Evolutionary conservation across 2,113 vertebrate genomes (phyloP), one percentile per base, ranked within the genome.

Genomic region (Corythornis madagascariensis): DNA sequence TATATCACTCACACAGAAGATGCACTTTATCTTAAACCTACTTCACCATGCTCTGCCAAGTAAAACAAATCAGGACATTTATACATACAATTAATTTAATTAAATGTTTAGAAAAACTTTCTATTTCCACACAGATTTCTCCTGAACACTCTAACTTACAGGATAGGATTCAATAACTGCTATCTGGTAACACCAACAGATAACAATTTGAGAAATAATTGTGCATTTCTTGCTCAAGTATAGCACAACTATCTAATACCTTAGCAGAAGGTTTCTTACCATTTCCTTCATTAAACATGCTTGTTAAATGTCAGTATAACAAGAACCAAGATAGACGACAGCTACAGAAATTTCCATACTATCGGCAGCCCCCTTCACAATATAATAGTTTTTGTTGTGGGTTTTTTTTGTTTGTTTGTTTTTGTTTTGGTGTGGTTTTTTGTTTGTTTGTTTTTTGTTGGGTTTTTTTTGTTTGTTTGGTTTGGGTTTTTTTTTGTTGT

Each of bases 61-160:
- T 31, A 48, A 85, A 33, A 71, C 9, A 17, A 66, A 72, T 1
- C 33, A 16, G 59, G 9, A 88, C 28, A 61, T 56, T 69, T 38
- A 82, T 31, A 64, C 10, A 31, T 16, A 56, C 5, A 64, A 33
- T 0, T 0, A 21, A 8, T 47, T 87, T 18, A 6, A 8, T 16
- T 60, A 78, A 43, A 60, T 43, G 26, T 11, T 85, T 48, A 56
- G 48, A 78, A 56, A 91, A 82, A 59, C 5, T 71, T 56, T 21
- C 64, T 7, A 29, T 18, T 57, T 91, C 8, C 26, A 47, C 43
- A 40, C 4, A 69, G 28, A 31, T 43, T 74, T 42, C 42, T 72
- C 74, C 20, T 47, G 14, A 71, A 64, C 10, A 42, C 11, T 29
- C 9, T 61, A 74, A 45, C 31, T 55, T 47, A 28, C 1, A 52